These are phyloP conservation scores for Sebastes elongatus DNA, from an alignment of 2,797 vertebrate species.

Conservation along the genomic window DNA sequence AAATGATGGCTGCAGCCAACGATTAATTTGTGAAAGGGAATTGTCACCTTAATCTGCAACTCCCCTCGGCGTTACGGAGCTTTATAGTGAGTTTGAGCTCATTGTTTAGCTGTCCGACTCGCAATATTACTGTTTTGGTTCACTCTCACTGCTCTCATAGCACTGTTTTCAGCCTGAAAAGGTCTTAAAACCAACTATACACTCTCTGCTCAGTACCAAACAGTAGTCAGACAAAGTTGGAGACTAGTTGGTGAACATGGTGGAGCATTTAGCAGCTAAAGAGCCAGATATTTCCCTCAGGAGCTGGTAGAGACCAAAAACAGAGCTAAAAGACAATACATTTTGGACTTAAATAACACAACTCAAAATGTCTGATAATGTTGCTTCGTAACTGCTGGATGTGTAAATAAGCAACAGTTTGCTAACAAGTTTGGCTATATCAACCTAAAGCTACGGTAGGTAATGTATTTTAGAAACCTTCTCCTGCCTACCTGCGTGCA, in stretches of 20 bases:
- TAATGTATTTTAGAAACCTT: too few relatives aligned
- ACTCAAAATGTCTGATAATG: background rate
- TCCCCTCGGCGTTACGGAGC: rapidly evolving
- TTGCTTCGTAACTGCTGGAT: background rate
- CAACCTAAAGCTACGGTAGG: too few relatives aligned
- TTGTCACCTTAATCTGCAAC: background rate
- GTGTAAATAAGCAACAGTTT: too few relatives aligned
- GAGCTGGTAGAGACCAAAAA: background rate
- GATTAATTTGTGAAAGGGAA: background rate
- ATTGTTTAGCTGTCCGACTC: background rate
- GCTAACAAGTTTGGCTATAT: too few relatives aligned
- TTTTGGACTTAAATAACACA: background rate
- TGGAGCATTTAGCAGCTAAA: background rate
- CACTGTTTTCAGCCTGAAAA: background rate
- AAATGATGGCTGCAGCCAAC: background rate
- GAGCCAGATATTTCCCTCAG: background rate
- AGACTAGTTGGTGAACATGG: background rate
- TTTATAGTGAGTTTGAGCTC: background rate
- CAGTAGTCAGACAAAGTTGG: background rate
- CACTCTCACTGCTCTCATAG: background rate
- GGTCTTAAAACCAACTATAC: background rate
- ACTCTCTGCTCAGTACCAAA: background rate
- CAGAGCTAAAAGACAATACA: background rate
- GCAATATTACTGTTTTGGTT: background rate
- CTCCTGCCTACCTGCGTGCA: too few relatives aligned